Base-by-base conservation (phyloP, 2,888 invertebrate genomes). In the Eudasyphora cyanicolor region DNA sequence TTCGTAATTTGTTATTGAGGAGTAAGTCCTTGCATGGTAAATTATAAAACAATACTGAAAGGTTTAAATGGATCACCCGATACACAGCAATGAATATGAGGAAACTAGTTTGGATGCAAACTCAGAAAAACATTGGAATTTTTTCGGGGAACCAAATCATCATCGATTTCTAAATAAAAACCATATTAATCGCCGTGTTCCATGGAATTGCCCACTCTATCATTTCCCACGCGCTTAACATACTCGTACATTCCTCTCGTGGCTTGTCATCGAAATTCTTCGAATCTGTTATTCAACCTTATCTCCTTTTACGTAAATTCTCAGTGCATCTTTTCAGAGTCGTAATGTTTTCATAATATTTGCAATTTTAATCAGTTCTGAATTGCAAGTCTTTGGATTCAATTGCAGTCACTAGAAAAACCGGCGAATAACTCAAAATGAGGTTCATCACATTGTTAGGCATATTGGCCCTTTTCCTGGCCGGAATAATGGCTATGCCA, bases 401-500 rank as follows among this genome's bases (percentile, higher is more conserved):
- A 29, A 60, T n/a, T 32, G 17, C 14, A 17, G 14, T 12, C 14
- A 2, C 21, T 12, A 54, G 38, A 10, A n/a, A n/a, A 45, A 45
- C n/a, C 21, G 17, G n/a, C n/a, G 17, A 51, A 57, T 14, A 57
- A 57, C n/a, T n/a, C 54, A 38, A 24, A 21, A 67, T 67, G 67
- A 67, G 42, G 17, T 2, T 2, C 10, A 19, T 42, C 12, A 24
- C 14, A 14, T 12, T 24, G 8, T 2, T 8, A 10, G 14, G 14
- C 14, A 14, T 42, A 4, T 2, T 67, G 0, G 3, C 42, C 0
- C 0, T 67, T 4, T 21, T 42, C 2, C 4, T 42, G 1, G 1
- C 38, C 21, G 38, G 21, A n/a, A 42, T 42, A 12, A 6, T 24
- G 17, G 38, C 67, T 12, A 4, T 12, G 21, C 67, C 67, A 2